Percentiles rank a stretch among this genome's conserved stretches.
phyloP scores from a whole-genome alignment of 2,797 vertebrate genomes.

The Spea hammondii region DNA sequence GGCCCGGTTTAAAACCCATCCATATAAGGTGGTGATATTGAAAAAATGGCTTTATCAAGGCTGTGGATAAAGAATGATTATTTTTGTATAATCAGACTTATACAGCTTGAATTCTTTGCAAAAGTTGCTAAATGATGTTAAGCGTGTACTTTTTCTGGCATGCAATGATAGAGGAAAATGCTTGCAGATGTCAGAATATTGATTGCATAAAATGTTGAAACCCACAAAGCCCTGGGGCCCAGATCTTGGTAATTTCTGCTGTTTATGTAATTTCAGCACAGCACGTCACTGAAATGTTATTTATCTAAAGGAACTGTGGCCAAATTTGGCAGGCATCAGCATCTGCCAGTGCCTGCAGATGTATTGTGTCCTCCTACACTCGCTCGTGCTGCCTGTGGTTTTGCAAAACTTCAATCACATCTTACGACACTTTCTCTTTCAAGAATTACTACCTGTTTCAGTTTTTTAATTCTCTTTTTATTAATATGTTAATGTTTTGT shows the following conservation, averaged over 20 bases:
- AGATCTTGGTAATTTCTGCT: constrained; percentile 69
- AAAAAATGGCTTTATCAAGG: constrained; percentile 50
- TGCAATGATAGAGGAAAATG: constrained; percentile 65
- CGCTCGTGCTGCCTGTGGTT: constrained; percentile 56
- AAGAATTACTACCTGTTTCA: not conserved
- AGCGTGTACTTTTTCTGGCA: constrained; percentile 64
- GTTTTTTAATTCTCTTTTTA: not conserved
- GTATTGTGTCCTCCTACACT: constrained; percentile 65
- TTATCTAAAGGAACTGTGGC: constrained; percentile 73
- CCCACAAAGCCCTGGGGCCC: constrained; percentile 62
- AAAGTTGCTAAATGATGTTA: constrained; percentile 61
- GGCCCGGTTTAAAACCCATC: constrained; percentile 63
- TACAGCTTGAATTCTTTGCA: constrained; percentile 63
- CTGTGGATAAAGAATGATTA: constrained; percentile 64
- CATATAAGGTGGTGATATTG: constrained; percentile 67
- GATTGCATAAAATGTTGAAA: constrained; percentile 71
- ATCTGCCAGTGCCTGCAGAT: constrained; percentile 71
- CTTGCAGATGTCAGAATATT: constrained; percentile 71
- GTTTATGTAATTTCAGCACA: constrained; percentile 78
- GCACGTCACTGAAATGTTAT: constrained; percentile 73
- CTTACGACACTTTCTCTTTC: not conserved
- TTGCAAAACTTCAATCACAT: constrained; percentile 53
- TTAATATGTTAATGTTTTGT: not conserved
- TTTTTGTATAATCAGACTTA: constrained; percentile 67
- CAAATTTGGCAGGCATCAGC: constrained; percentile 65